Conservation (phyloP, 2,888 invertebrate genomes). For the Esperia sulphurella region DNA sequence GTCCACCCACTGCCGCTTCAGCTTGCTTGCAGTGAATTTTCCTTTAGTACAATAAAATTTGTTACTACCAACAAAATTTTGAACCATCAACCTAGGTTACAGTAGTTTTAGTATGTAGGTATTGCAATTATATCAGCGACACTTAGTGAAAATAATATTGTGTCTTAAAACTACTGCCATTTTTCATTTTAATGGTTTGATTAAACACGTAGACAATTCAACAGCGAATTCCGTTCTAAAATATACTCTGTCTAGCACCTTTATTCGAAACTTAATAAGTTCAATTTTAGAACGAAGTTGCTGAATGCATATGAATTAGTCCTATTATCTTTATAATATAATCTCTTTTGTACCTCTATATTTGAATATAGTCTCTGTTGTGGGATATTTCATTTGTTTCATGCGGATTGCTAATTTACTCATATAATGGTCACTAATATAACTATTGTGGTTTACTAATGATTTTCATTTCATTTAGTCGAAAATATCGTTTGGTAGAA, state of each 20-base stretch:
- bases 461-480: too few species aligned
- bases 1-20: too few species aligned
- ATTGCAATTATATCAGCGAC: too few species aligned
- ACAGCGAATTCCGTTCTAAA: not conserved
- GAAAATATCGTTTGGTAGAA: too few species aligned
- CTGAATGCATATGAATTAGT: constrained; percentile 37
- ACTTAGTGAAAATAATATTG: not conserved
- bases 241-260: constrained; percentile 3
- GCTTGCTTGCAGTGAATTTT: too few species aligned
- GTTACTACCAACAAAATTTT: too few species aligned
- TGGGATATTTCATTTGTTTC: not conserved
- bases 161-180: not conserved
- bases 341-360: constrained; percentile 1
- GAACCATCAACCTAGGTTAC: too few species aligned
- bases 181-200: not conserved
- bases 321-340: constrained; percentile 11
- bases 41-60: too few species aligned
- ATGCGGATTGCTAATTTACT: not conserved
- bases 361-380: too few species aligned
- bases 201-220: constrained; percentile 2
- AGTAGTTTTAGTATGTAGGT: too few species aligned
- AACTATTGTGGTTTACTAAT: too few species aligned
- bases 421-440: not conserved
- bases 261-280: constrained; percentile 38
- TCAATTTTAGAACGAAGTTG: constrained; percentile 24